Evolutionary conservation across 1,140 invertebrate genomes (phyloP), one percentile per base, ranked within the genome.

Genomic region (Anthonomus grandis): DNA sequence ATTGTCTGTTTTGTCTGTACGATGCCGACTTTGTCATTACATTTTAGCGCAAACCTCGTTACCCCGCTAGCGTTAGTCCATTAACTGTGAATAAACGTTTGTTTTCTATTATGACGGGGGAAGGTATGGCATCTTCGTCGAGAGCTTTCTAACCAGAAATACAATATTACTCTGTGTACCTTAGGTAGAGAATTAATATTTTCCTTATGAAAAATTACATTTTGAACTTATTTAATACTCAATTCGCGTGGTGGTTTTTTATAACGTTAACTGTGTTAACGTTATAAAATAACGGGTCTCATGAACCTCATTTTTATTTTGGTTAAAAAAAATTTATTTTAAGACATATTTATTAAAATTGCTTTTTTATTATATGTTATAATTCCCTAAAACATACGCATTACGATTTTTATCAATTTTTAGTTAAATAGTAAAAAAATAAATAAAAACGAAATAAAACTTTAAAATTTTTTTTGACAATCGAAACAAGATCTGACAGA

Each of bases 1-100:
- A 52, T 55, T 56, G 57, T 64, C 57, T 63, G 58, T 60, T 49
- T 52, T 52, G n/a, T 62, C 51, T 56, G 55, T 62, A 48, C 34
- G 44, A 24, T 50, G 25, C 34, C 44, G 49, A 51, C 36, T 60
- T 36, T 54, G 39, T 45, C 31, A 42, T 55, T 60, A 52, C 44
- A 42, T 60, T 60, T 60, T 21, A 21, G 46, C 25, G 34, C 31
- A 59, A 62, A 62, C 47, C 56, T 47, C 42, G 55, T 62, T 62
- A 57, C 38, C 18, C 21, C 25, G 4, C 55, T 8, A 31, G 17
- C 25, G 55, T 34, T 44, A 17, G 46, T 49, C 49, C 49, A 51
- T 51, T 51, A 51, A 39, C 49, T 31, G n/a, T 15, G 25, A 48
- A 48, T 34, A 34, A 48, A 48, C 46, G 25, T 27, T 48, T 48